phyloP scores from a whole-genome alignment of 2,888 invertebrate species.

The Stegophylla sp. region DNA sequence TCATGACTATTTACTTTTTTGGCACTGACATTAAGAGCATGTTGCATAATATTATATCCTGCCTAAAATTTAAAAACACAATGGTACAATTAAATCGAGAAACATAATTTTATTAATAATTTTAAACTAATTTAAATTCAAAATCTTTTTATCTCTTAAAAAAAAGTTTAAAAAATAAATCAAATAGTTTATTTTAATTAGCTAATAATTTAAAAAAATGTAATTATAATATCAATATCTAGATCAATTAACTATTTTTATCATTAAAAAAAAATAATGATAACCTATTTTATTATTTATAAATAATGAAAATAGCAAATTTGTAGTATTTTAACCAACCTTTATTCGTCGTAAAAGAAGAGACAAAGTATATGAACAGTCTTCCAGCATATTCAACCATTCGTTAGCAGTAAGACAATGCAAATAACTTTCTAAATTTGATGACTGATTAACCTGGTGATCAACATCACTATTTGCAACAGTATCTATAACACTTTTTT shows the following conservation, averaged over 20 bases:
- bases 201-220: too few relatives aligned
- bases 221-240: too few relatives aligned
- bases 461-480: conserved; percentile 69
- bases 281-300: background rate
- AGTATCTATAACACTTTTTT: conserved; percentile 78
- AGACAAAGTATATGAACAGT: conserved; percentile 72
- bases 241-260: background rate
- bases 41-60: conserved; percentile 49
- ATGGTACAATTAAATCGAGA: background rate
- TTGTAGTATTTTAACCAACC: conserved; percentile 63
- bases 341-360: conserved; percentile 77
- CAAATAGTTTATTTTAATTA: too few relatives aligned
- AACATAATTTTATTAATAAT: too few relatives aligned
- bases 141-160: background rate
- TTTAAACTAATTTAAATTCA: background rate
- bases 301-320: background rate
- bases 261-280: background rate
- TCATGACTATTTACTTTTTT: conserved; percentile 24
- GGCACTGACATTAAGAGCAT: conserved; percentile 50
- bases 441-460: conserved; percentile 60
- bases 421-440: conserved; percentile 70
- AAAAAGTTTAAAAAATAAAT: too few relatives aligned
- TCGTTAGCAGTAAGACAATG: conserved; percentile 69
- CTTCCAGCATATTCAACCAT: conserved; percentile 74
- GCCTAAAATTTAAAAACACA: conserved; percentile 30